Evolutionary conservation across 2,888 invertebrate genomes (phyloP), one percentile per base, ranked within the genome.

Genomic region (Zygothrica quintamaculata): DNA sequence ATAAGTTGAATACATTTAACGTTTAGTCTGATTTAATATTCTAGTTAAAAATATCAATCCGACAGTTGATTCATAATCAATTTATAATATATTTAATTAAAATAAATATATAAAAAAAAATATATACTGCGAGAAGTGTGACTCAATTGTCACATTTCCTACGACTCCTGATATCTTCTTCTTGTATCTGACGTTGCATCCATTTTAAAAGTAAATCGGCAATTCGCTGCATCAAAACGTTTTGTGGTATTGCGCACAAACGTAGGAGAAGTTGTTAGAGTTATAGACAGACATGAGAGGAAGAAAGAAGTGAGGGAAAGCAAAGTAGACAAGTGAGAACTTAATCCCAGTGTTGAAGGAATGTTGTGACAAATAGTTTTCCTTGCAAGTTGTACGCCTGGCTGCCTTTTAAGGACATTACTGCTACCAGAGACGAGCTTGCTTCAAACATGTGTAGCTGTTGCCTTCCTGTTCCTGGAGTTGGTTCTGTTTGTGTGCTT

Each of bases 291-390:
- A n/a, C 12, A 25, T 6, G 16, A 26, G 39, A 25, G 12, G 29
- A 22, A 2, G 18, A 22, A 3, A 2, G 18, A 5, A 22, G 2
- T 2, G 18, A 5, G 18, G 18, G 18, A 22, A 5, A 5, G 18
- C 5, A 5, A 5, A 13, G 55, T 50, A 57, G 53, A 2, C 44
- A 47, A 43, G 52, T 33, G 55, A 71, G 64, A 82, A 78, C 78
- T 88, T 87, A 82, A 84, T 77, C 84, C 78, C 69, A 60, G 64
- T 58, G 72, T 46, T 77, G 77, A 74, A 75, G 86, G 78, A 86
- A 88, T 87, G 80, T 70, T 75, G 76, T 80, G 82, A 87, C 86
- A 87, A 88, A 88, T 88, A 88, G 82, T 77, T 84, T 71, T 75
- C 64, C 77, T 69, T 71, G 50, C 70, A 51, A 51, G 65, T 47